Conservation (phyloP, 2,888 invertebrate genomes). For the Cheilosia scutellata region DNA sequence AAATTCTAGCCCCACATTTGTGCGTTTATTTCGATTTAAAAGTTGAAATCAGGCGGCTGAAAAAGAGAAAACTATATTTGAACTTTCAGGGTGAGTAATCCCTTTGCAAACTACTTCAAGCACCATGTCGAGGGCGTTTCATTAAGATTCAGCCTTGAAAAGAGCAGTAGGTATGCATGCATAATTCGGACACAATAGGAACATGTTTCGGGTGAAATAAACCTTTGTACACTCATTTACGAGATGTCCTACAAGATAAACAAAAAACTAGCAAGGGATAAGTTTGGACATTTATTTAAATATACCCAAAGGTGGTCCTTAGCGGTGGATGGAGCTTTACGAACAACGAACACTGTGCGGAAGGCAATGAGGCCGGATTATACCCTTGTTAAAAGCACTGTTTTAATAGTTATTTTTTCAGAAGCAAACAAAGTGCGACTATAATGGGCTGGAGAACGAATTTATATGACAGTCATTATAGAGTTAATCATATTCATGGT, state of each 20-base stretch:
- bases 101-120: conserved; percentile 55
- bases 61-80: conserved; percentile 27
- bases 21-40: conserved; percentile 1
- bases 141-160: conserved; percentile 49
- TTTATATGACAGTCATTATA: no score
- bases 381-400: no score
- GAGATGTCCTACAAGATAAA: conserved; percentile 73
- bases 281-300: conserved; percentile 68
- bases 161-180: conserved; percentile 59
- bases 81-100: conserved; percentile 50
- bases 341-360: no score
- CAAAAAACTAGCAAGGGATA: conserved; percentile 56
- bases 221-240: conserved; percentile 68
- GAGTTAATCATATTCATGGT: no score
- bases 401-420: no score
- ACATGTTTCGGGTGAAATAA: conserved; percentile 47
- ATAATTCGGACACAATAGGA: conserved; percentile 63
- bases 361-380: no score
- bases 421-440: no score
- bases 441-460: no score
- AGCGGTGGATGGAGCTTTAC: no score
- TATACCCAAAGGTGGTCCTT: not conserved
- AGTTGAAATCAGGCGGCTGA: not conserved
- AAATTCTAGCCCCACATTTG: conserved; percentile 47
- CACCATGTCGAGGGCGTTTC: conserved; percentile 70